These are phyloP conservation scores for Platycheirus rosarum DNA, from an alignment of 2,888 invertebrate species.

Conservation along the genomic window DNA sequence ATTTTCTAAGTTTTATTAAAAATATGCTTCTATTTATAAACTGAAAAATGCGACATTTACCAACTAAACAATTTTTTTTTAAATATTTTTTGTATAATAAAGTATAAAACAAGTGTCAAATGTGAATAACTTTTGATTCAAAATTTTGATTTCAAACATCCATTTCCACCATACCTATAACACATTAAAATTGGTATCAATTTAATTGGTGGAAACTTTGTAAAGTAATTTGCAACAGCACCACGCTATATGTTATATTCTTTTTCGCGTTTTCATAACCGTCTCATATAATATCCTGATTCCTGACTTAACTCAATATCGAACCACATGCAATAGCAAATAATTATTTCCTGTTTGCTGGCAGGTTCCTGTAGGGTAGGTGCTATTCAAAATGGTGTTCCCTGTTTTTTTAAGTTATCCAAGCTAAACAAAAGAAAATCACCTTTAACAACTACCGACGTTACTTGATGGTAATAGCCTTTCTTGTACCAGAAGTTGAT, in stretches of 20 bases:
- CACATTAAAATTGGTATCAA: no score
- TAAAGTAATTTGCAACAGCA: no score
- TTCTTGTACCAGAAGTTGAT: slow-evolving; percentile 66
- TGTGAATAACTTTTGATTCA: no score
- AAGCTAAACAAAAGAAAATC: slow-evolving; percentile 57
- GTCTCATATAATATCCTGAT: slow-evolving; percentile 49
- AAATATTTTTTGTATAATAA: no score
- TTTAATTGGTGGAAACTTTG: no score
- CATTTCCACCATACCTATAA: no score
- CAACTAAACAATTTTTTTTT: no score
- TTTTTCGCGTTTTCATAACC: slow-evolving; percentile 50
- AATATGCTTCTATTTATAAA: no score
- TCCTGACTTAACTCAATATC: slow-evolving; percentile 34
- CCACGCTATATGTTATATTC: neutral
- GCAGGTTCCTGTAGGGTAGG: slow-evolving; percentile 6
- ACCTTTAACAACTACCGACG: slow-evolving; percentile 68
- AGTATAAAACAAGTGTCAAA: no score
- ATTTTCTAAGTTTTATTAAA: no score
- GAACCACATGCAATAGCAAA: slow-evolving; percentile 64
- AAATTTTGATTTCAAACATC: no score
- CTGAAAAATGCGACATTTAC: no score
- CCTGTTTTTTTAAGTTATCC: slow-evolving; percentile 13
- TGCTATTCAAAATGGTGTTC: slow-evolving; percentile 50
- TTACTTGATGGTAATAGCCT: slow-evolving; percentile 65
- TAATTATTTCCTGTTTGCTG: slow-evolving; percentile 66